Evolutionary conservation across 2,113 vertebrate genomes (phyloP), one percentile per base, ranked within the genome.

Genomic region (Aythya baeri): DNA sequence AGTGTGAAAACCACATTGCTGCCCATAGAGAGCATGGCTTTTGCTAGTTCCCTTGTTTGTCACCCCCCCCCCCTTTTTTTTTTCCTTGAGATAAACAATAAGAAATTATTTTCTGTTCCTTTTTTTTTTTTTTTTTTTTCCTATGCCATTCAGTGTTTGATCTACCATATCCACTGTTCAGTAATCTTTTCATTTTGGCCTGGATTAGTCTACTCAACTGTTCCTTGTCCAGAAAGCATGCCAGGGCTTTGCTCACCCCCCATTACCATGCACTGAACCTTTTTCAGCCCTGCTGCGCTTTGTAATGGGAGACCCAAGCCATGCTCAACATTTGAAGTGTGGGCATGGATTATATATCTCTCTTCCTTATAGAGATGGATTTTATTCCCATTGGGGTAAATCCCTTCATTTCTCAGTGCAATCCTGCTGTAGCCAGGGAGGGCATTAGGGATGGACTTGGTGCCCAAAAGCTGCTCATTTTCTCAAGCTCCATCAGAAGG

Each of bases 241-340:
- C 71, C n/a, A 7, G 67, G 54, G 7, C 29, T 91, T 41, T 61
- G 25, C 82, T 61, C 2, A 0, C 20, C 27, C 27, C 52, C 36
- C 0, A 0, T 61, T 54, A 46, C 54, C 22, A 5, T 0, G 0
- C 1, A 0, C 43, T 13, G n/a, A 61, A 61, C 13, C 8, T 41
- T 67, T n/a, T 67, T 54, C 44, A 61, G 54, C 54, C 61, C 68
- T 31, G 36, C 32, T 54, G 26, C 8, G 4, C 27, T 29, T 32
- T 0, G 9, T 10, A 46, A 21, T 72, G 44, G n/a, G 44, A 46
- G 20, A 67, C 27, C n/a, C 36, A 32, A 26, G 31, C 29, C 29
- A 9, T 31, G 3, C 29, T 50, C n/a, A 29, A 41, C 16, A 4
- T 54, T 44, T 52, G 16, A 38, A 59, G 25, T 6, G 57, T 1